phyloP scores from a whole-genome alignment of 2,113 vertebrate species.

The Meleagris gallopavo region DNA sequence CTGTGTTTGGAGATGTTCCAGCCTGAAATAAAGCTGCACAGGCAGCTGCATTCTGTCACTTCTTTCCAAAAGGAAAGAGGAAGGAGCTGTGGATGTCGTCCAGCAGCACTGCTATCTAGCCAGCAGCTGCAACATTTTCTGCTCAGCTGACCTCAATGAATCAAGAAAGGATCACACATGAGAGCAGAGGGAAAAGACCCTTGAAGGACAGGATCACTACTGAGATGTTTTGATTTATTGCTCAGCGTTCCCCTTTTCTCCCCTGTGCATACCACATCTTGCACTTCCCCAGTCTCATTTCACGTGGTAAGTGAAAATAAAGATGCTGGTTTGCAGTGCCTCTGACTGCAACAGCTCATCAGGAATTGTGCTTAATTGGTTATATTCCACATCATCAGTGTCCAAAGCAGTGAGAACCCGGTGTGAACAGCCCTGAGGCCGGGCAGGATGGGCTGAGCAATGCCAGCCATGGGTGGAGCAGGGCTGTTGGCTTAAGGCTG shows the following conservation, averaged over 20 bases:
- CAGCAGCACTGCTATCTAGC: not conserved
- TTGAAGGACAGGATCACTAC: not conserved
- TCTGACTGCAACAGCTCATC: not conserved
- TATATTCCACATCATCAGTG: not conserved
- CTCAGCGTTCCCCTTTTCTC: not conserved
- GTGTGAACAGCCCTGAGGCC: not conserved
- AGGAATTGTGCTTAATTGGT: not conserved
- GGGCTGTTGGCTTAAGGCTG: not conserved
- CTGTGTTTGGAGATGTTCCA: conserved; percentile 3
- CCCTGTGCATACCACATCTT: fast-evolving
- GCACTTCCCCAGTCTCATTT: not conserved
- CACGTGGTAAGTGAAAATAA: not conserved
- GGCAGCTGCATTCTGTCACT: conserved; percentile 36
- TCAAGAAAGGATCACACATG: not conserved
- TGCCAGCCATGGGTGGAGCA: too few species aligned
- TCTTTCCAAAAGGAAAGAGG: not conserved
- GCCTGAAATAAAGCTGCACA: not conserved
- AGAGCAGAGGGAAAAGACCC: not conserved
- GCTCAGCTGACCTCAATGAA: not conserved
- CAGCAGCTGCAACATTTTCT: conserved; percentile 23
- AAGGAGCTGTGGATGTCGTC: not conserved
- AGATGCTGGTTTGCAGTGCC: not conserved
- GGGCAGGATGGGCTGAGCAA: too few species aligned
- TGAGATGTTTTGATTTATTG: not conserved
- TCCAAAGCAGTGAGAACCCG: not conserved